phyloP scores from a whole-genome alignment of 2,797 vertebrate species.

The Sylvia borin region DNA sequence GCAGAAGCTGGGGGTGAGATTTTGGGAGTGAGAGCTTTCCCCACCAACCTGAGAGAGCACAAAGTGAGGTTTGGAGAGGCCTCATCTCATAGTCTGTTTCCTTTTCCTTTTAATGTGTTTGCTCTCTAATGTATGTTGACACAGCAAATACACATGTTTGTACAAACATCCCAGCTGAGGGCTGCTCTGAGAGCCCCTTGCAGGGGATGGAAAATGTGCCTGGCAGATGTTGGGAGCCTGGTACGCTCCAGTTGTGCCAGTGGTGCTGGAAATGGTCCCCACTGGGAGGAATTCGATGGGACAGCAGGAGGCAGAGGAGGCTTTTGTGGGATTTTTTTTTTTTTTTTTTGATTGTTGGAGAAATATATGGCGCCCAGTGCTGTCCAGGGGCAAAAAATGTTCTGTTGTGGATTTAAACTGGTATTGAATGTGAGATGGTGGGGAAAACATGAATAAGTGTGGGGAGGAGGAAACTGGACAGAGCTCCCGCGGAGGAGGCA shows the following conservation, averaged over 20 bases:
- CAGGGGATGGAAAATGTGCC: slow-evolving; percentile 18
- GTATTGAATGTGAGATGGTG: not conserved
- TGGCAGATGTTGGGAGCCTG: slow-evolving; percentile 57
- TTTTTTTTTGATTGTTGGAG: not conserved
- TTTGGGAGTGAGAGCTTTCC: not conserved
- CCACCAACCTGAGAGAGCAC: not conserved
- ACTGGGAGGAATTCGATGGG: not conserved
- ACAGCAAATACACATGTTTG: slow-evolving; percentile 47
- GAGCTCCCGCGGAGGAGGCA: not conserved
- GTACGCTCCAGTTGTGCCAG: not conserved
- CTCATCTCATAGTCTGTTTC: not conserved
- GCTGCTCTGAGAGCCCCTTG: slow-evolving; percentile 12
- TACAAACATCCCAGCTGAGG: slow-evolving; percentile 33
- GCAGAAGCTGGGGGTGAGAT: not conserved
- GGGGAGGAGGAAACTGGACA: not conserved
- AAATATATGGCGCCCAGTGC: not conserved
- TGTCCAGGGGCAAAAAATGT: not conserved
- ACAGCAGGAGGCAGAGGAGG: not conserved
- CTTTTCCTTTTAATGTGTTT: slow-evolving; percentile 57
- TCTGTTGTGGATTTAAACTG: fast-evolving
- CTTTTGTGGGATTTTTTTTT: not conserved
- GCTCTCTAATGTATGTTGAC: slow-evolving; percentile 42
- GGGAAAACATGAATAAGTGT: not conserved
- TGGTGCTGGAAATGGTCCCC: not conserved
- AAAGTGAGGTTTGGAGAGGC: not conserved